These are phyloP conservation scores for Zaprionus inermis DNA, from an alignment of 1,140 invertebrate genomes.

Conservation along the genomic window DNA sequence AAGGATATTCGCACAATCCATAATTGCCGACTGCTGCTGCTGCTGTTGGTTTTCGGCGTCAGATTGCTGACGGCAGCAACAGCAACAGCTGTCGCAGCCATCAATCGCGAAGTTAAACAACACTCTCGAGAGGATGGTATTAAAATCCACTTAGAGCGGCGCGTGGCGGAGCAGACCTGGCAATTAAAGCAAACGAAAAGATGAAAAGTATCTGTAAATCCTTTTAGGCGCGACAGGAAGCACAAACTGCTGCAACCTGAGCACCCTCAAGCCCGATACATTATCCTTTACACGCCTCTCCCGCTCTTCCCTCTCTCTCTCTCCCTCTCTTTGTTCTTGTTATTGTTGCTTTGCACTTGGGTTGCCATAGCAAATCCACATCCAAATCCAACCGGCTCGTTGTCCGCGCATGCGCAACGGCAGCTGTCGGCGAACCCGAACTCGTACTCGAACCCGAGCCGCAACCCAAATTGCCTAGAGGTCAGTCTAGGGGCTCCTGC, in stretches of 20 bases:
- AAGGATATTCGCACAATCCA: conserved; percentile 26
- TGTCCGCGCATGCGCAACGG: conserved; percentile 75
- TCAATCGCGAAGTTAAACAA: conserved; percentile 31
- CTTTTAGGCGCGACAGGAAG: conserved; percentile 57
- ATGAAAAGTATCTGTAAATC: conserved; percentile 58
- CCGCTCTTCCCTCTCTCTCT: no score
- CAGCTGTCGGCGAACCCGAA: conserved; percentile 50
- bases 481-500: not conserved
- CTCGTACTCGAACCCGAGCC: conserved; percentile 25
- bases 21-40: conserved; percentile 56
- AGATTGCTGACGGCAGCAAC: conserved; percentile 18
- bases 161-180: conserved; percentile 54
- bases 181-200: conserved; percentile 73
- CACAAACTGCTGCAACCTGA: conserved; percentile 47
- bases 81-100: conserved; percentile 52
- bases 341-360: conserved; percentile 27
- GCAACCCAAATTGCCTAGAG: not conserved
- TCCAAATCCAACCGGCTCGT: conserved; percentile 48
- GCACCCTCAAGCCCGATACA: conserved; percentile 28
- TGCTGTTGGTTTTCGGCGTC: conserved; percentile 16
- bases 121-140: conserved; percentile 43
- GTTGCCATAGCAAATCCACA: conserved; percentile 68
- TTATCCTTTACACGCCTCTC: conserved; percentile 52
- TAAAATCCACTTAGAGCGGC: conserved; percentile 70
- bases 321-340: not conserved